Evolutionary conservation across 2,888 invertebrate species (phyloP).

Genomic region (Drosophila bunnanda): DNA sequence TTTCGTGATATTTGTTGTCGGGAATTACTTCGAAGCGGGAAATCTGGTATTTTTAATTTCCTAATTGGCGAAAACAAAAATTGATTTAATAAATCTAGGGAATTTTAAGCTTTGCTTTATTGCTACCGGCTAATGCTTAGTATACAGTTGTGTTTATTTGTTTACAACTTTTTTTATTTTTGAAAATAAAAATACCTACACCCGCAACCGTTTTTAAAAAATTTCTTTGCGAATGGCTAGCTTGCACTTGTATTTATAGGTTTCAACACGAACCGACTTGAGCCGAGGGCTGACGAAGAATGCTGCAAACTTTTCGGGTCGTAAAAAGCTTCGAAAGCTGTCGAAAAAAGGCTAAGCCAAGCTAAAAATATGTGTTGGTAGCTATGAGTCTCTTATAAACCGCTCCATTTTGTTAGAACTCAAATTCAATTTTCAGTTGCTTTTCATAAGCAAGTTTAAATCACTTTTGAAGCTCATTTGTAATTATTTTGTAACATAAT

Average conservation of each 20-base stretch:
- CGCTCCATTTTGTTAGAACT: too few relatives aligned
- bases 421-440: too few relatives aligned
- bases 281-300: background rate
- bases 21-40: slow-evolving; percentile 9
- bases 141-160: background rate
- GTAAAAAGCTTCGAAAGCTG: background rate
- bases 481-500: too few relatives aligned
- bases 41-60: background rate
- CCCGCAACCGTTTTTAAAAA: slow-evolving; percentile 4
- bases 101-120: background rate
- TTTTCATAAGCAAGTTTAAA: too few relatives aligned
- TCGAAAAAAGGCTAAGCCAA: background rate
- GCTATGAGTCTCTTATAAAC: too few relatives aligned
- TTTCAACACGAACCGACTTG: background rate
- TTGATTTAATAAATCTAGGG: background rate
- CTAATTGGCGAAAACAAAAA: background rate
- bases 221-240: background rate
- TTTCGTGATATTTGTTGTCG: slow-evolving; percentile 20
- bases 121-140: background rate
- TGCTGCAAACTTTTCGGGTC: background rate
- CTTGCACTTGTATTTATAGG: slow-evolving; percentile 2
- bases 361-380: too few relatives aligned
- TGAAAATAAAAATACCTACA: slow-evolving; percentile 2
- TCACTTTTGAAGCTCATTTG: too few relatives aligned
- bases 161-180: slow-evolving; percentile 1